Evolutionary conservation across 2,888 invertebrate genomes (phyloP), one percentile per base, ranked within the genome.

Genomic region (Brachypterus glaber): DNA sequence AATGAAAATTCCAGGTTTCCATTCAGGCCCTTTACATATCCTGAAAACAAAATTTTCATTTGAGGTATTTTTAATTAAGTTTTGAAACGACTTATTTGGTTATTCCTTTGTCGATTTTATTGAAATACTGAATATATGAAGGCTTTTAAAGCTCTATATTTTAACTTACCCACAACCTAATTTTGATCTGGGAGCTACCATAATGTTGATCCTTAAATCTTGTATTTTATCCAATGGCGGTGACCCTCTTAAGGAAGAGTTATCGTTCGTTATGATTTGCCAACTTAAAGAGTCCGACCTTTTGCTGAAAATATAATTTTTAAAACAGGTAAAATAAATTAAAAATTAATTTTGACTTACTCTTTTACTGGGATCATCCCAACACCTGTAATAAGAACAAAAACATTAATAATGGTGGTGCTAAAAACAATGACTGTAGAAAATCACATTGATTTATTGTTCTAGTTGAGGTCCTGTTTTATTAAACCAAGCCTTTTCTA

Each of bases 311-410:
- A 48, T 21, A n/a, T n/a, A n/a, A n/a, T n/a, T n/a, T 21, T 21
- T 21, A 21, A 21, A 8, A 21, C 7, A 21, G 9, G 9, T 9
- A 17, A 27, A 30, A 35, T 42, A 41, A 29, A 32, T 21, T 29
- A 41, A 35, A 32, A 17, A 33, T 12, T 36, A 18, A 18, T 29
- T 35, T 41, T 39, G 60, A 83, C 90, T 86, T 73, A 90, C 90
- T 90, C 89, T 78, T 88, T 89, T 21, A 89, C 79, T 41, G 92
- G 92, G 59, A 93, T 74, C 87, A 92, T 90, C 50, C 91, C 92
- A 51, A 91, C 87, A 71, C 86, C 88, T 88, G 76, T 47, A 81
- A 79, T 58, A 66, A 54, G 64, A 62, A 53, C 57, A 29, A 13
- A 21, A 21, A 21, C 5, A n/a, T n/a, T n/a, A n/a, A n/a, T n/a